A percentile compares a stretch with the other conserved stretches of the same genome.
Evolutionary conservation across 2,797 vertebrate genomes (phyloP).

Genomic region (Sebastes wilsoni): DNA sequence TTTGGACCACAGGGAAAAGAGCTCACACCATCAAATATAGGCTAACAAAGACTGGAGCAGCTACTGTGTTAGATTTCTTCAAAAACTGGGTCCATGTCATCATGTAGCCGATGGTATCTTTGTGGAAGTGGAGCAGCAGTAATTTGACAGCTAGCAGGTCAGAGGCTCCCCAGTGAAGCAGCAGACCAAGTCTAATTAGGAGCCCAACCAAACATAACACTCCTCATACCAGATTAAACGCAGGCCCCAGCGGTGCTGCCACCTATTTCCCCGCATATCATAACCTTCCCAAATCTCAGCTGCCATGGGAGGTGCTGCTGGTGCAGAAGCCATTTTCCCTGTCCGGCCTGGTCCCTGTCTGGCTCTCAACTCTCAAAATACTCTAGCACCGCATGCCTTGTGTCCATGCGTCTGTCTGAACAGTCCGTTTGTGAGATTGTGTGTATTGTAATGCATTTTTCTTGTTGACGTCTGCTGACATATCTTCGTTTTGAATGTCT

Average conservation of each 20-base stretch:
- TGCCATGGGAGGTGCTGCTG: conserved; percentile 64
- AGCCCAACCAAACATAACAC: conserved; percentile 63
- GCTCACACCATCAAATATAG: conserved; percentile 43
- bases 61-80: conserved; percentile 48
- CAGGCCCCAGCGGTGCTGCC: conserved; percentile 45
- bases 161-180: conserved; percentile 76
- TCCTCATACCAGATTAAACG: conserved; percentile 55
- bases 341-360: conserved; percentile 72
- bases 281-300: conserved; percentile 49
- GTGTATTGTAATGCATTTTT: conserved; percentile 60
- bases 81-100: conserved; percentile 61
- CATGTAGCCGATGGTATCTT: conserved; percentile 50
- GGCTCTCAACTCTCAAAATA: conserved; percentile 66
- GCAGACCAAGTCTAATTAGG: conserved; percentile 76
- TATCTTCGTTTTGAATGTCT: conserved; percentile 52
- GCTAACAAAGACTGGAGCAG: conserved; percentile 43
- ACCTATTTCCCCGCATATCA: conserved; percentile 33
- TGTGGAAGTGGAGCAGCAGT: conserved; percentile 77
- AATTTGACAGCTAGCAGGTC: conserved; percentile 77
- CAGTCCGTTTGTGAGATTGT: conserved; percentile 62
- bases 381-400: conserved; percentile 72
- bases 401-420: conserved; percentile 66
- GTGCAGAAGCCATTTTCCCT: conserved; percentile 74
- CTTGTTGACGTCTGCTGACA: conserved; percentile 59
- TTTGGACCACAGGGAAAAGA: conserved; percentile 32